Base-by-base conservation (phyloP, 2,113 vertebrate species). In the Pomatorhinus ruficollis region DNA sequence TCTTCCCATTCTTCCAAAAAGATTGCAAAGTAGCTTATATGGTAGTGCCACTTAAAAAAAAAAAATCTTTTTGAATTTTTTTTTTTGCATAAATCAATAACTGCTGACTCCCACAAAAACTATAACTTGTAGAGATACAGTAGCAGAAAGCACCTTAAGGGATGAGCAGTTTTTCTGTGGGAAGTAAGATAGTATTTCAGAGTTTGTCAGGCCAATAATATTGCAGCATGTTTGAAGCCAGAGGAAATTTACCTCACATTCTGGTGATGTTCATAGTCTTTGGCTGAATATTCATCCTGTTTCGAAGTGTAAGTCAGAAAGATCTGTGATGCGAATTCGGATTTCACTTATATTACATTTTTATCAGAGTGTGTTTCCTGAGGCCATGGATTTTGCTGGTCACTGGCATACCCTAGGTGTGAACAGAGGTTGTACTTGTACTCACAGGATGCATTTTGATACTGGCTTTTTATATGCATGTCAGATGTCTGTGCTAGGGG, bases 381-480 rank as follows among this genome's bases (percentile, higher is more conserved):
- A 50, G 22, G 10, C 50, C 8, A 4, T 69, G 54, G 19, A 15
- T 50, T 60, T 65, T 80, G n/a, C 15, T 49, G 9, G 31, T 72
- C 25, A 5, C 10, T 47, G 27, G 20, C 22, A 8, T 42, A 40
- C 20, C 6, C 5, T 11, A 11, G 17, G 12, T 56, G 47, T 75
- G 24, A 52, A 15, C 6, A 54, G 27, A 20, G 10, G 2, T 30
- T 83, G 17, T 42, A 22, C 13, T 35, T 86, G 11, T 31, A 12
- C 21, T 69, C 11, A 15, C 7, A n/a, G 24, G 7, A 12, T 53
- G 10, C 18, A 7, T 65, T 60, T 37, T 44, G 17, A 11, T 75
- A 27, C 1, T 11, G n/a, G 1, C 9, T 28, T 61, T 25, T 54
- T 33, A 12, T 10, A 6, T 21, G 8, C 9, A 2, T 54, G 35